Conservation (phyloP, 2,113 vertebrate species). For the Miniopterus natalensis region DNA sequence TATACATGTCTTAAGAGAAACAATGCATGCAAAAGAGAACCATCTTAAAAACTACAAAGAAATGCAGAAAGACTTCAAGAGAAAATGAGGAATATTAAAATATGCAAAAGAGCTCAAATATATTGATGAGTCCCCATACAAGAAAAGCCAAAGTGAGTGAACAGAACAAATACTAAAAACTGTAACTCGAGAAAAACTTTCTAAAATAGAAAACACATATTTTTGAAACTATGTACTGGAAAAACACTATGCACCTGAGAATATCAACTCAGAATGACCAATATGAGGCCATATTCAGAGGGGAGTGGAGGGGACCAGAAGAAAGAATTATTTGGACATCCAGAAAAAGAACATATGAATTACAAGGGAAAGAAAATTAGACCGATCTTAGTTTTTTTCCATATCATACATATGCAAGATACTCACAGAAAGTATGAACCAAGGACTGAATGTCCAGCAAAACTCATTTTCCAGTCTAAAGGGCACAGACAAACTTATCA, state of each 20-base stretch:
- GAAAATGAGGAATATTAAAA: slow-evolving; percentile 49
- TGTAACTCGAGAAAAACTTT: not conserved
- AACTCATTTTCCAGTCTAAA: not conserved
- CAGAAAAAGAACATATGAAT: slow-evolving; percentile 3
- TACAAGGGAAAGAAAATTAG: slow-evolving; percentile 26
- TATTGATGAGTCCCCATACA: not conserved
- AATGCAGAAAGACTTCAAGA: slow-evolving; percentile 33
- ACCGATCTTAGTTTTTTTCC: not conserved
- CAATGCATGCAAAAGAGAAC: slow-evolving; percentile 22
- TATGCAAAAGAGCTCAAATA: not conserved
- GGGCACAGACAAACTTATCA: slow-evolving; percentile 11
- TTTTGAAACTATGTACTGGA: not conserved
- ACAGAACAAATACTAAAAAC: slow-evolving; percentile 24
- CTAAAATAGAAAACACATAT: not conserved
- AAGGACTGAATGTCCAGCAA: not conserved
- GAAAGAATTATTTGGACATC: not conserved
- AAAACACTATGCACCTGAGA: not conserved
- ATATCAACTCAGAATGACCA: slow-evolving; percentile 6
- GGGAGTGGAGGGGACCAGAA: not conserved
- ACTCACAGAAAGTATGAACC: not conserved
- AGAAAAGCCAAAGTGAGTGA: slow-evolving; percentile 16
- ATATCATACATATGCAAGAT: not conserved
- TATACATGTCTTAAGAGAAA: not conserved
- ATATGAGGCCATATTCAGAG: not conserved
- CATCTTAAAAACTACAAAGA: not conserved